Base-by-base conservation (phyloP, 2,888 invertebrate species). In the Drosophila barbarae region DNA sequence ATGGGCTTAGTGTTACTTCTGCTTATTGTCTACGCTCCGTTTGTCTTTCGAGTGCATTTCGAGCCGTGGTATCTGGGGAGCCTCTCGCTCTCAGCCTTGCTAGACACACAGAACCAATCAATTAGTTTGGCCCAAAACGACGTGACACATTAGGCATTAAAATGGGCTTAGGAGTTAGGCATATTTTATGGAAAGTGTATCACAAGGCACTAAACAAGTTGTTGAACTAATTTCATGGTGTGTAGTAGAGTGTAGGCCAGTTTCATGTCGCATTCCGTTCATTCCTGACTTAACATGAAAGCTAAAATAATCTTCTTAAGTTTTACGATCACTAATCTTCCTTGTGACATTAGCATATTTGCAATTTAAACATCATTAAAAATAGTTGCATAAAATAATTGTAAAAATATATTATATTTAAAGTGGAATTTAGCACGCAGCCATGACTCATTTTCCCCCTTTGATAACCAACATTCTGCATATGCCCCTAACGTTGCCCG, bases 1-100 rank as follows among this genome's bases (percentile, higher is more conserved):
- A 86, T 79, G 76, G 86, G 85, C 84, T 86, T 85, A 86, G 78
- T 83, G 77, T 76, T 82, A 81, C 86, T 85, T 84, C 82, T 78
- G 72, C 86, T 77, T 82, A 85, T 87, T 84, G 82, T 86, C 84
- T 80, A 63, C 69, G 80, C 74, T 85, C 72, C 83, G 83, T 76
- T 79, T 76, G 76, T 69, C 71, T 75, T 80, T 79, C 69, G 80
- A 80, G 84, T 74, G 75, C 71, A 73, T 28, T 72, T 57, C 50
- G 23, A 41, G 44, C 39, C 23, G 18, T 38, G 10, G n/a, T 18
- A 49, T 13, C 26, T 28, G 30, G n/a, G 10, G 34, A 23, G 13
- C 12, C 26, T 1, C 18, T 13, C 32, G 13, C 18, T 26, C 58
- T 21, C 9, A 9, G 5, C 58, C n/a, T 21, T 28, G n/a, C 28